Conservation (phyloP, 2,888 invertebrate genomes). For the Pollenia amentaria region DNA sequence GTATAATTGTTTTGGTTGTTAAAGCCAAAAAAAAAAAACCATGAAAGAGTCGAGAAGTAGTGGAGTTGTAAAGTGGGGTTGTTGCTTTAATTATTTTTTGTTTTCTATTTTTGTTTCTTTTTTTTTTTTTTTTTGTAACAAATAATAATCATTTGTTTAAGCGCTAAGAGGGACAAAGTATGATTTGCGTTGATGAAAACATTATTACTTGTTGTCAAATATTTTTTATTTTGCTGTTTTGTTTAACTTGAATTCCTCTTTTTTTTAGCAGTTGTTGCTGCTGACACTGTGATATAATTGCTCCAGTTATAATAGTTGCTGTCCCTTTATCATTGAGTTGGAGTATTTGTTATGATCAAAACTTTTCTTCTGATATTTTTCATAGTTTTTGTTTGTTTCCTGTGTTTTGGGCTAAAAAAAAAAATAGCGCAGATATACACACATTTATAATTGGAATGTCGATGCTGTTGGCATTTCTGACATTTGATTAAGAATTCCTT, state of each 20-base stretch:
- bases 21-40: not conserved
- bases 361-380: slow-evolving; percentile 26
- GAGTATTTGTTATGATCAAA: slow-evolving; percentile 42
- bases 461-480: slow-evolving; percentile 69
- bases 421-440: slow-evolving; percentile 32
- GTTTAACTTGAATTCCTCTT: not conserved
- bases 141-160: slow-evolving; percentile 24
- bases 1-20: slow-evolving; percentile 43
- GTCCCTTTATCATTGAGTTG: slow-evolving; percentile 38
- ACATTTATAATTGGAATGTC: slow-evolving; percentile 69
- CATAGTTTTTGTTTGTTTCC: slow-evolving; percentile 22
- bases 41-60: slow-evolving; percentile 17
- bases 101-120: not conserved
- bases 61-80: slow-evolving; percentile 22
- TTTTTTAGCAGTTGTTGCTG: not conserved
- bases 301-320: slow-evolving; percentile 6
- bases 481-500: slow-evolving; percentile 68
- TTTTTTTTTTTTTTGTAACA: slow-evolving; percentile 38
- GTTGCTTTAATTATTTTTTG: slow-evolving; percentile 35
- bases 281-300: not conserved
- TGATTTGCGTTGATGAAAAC: slow-evolving; percentile 59
- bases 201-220: slow-evolving; percentile 35
- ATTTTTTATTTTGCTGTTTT: not conserved
- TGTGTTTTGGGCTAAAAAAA: slow-evolving; percentile 53
- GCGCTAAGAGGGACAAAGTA: slow-evolving; percentile 62